A percentile compares a stretch with the other conserved stretches of the same genome.
phyloP scores from a whole-genome alignment of 2,797 vertebrate species.

The Salmo trutta region DNA sequence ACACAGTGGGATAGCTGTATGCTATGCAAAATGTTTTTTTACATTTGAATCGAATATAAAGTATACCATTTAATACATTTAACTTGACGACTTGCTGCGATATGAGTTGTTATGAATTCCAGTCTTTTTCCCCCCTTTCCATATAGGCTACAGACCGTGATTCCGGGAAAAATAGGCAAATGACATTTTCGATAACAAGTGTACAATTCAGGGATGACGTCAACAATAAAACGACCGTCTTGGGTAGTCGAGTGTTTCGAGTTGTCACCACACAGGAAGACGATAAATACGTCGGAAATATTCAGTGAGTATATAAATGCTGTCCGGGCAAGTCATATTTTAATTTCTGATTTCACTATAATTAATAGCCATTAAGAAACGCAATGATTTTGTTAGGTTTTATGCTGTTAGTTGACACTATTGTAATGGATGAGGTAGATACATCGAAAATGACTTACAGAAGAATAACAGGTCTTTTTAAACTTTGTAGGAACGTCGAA shows the following conservation, averaged over 20 bases:
- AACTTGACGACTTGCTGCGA: not conserved
- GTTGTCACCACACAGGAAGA: constrained; percentile 56
- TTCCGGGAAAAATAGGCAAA: constrained; percentile 63
- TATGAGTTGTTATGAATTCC: not conserved
- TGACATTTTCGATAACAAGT: constrained; percentile 73
- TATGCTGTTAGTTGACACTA: not conserved
- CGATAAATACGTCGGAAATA: constrained; percentile 73
- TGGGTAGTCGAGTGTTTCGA: constrained; percentile 62
- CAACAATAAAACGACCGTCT: not conserved
- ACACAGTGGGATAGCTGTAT: not conserved
- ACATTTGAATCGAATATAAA: not conserved
- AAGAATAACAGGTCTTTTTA: not conserved
- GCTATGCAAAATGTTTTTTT: not conserved
- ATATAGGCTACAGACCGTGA: constrained; percentile 85
- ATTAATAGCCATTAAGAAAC: not conserved
- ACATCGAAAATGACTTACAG: not conserved
- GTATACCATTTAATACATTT: not conserved
- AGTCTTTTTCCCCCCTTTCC: not conserved
- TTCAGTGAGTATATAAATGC: constrained; percentile 76
- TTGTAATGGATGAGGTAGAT: not conserved
- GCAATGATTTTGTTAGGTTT: not conserved
- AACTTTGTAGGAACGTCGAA: constrained; percentile 72
- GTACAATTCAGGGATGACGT: constrained; percentile 66
- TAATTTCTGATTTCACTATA: not conserved
- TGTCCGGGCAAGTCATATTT: not conserved